Percentiles rank a stretch among this genome's conserved stretches.
These are phyloP conservation scores for Gobio gobio DNA, from an alignment of 2,113 vertebrate genomes.

Conservation along the genomic window DNA sequence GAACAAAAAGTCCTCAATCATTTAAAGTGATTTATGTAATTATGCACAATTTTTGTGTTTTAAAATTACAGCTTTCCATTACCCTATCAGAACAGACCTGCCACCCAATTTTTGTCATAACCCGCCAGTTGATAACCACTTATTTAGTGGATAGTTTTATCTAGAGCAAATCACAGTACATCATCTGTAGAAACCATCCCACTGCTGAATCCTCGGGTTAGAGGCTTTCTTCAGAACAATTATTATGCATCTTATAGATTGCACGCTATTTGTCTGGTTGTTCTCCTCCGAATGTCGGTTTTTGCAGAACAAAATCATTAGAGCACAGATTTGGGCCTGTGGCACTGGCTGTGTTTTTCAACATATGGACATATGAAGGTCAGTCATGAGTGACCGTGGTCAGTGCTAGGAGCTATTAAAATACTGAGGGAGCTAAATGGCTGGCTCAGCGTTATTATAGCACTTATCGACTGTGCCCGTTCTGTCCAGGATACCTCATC, in stretches of 20 bases:
- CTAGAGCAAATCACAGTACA: not conserved
- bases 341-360: constrained; percentile 46
- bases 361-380: constrained; percentile 34
- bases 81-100: not conserved
- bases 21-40: not conserved
- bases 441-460: constrained; percentile 45
- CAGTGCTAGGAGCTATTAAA: constrained; percentile 41
- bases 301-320: not conserved
- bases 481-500: constrained; percentile 1
- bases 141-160: not conserved
- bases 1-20: not conserved
- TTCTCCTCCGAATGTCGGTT: not conserved
- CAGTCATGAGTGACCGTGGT: constrained; percentile 30
- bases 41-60: not conserved
- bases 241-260: not conserved
- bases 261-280: not conserved
- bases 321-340: constrained; percentile 32
- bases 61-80: not conserved
- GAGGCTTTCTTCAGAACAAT: not conserved
- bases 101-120: not conserved
- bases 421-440: constrained; percentile 25
- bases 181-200: not conserved
- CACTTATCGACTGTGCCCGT: constrained; percentile 47
- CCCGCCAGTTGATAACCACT: not conserved
- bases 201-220: not conserved